These are phyloP conservation scores for Danionella dracula DNA, from an alignment of 2,797 vertebrate genomes.

Conservation along the genomic window DNA sequence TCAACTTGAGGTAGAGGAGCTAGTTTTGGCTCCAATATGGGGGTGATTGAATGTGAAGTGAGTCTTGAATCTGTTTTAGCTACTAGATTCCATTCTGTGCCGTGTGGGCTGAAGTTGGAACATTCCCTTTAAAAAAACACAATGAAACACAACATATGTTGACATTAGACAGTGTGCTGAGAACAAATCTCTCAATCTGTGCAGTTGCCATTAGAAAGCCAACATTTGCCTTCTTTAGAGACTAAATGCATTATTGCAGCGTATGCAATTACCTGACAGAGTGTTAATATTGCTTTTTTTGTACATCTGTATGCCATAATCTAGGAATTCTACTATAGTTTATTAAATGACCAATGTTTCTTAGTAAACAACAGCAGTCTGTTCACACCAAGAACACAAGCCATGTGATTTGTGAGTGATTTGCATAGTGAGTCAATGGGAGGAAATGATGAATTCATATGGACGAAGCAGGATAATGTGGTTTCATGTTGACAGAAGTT, in stretches of 20 bases:
- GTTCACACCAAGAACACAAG: too few relatives aligned
- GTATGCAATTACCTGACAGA: constrained; percentile 4
- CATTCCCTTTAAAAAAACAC: constrained; percentile 41
- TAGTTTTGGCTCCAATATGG: too few relatives aligned
- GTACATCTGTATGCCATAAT: constrained; percentile 17
- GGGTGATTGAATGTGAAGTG: too few relatives aligned
- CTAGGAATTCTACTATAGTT: constrained; percentile 35
- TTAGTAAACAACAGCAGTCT: constrained; percentile 6
- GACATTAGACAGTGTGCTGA: not conserved
- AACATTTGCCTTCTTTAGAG: constrained; percentile 42
- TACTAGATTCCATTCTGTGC: too few relatives aligned
- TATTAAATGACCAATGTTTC: not conserved
- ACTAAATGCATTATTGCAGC: constrained; percentile 6
- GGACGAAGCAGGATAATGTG: too few relatives aligned
- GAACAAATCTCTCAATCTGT: not conserved
- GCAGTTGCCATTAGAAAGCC: constrained; percentile 33
- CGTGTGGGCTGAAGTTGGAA: constrained; percentile 3
- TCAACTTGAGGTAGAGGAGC: too few relatives aligned
- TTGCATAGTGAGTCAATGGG: too few relatives aligned
- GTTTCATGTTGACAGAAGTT: too few relatives aligned
- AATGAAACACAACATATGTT: not conserved
- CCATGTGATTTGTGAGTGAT: too few relatives aligned
- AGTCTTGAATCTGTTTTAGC: too few relatives aligned
- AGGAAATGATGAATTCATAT: not conserved
- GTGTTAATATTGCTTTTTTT: not conserved